A percentile compares a stretch with the other conserved stretches of the same genome.
Evolutionary conservation across 2,888 invertebrate species (phyloP).

Genomic region (Druceiella hillmani): DNA sequence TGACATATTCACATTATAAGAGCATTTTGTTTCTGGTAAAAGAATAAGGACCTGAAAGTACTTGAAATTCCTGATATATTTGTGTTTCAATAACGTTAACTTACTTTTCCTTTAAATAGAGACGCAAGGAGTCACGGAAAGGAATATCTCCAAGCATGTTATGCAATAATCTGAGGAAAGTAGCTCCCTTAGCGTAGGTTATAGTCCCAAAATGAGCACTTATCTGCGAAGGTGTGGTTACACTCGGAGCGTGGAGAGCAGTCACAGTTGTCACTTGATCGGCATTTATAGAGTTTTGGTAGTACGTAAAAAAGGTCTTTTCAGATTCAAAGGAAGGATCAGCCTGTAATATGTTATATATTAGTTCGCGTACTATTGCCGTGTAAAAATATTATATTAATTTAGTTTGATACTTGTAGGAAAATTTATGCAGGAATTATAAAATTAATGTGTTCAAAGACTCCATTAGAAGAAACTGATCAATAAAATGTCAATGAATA

Average conservation of each 20-base stretch:
- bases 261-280: constrained; percentile 49
- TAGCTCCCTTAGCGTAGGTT: constrained; percentile 63
- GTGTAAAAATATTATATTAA: too few relatives aligned
- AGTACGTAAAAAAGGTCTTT: constrained; percentile 63
- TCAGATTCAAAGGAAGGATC: constrained; percentile 36
- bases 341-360: constrained; percentile 35
- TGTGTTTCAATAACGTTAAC: too few relatives aligned
- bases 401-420: too few relatives aligned
- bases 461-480: too few relatives aligned
- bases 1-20: too few relatives aligned
- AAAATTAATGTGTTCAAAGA: too few relatives aligned
- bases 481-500: too few relatives aligned
- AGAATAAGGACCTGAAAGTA: too few relatives aligned
- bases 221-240: constrained; percentile 57
- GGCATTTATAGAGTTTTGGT: constrained; percentile 56
- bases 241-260: constrained; percentile 54
- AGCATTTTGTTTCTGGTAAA: too few relatives aligned
- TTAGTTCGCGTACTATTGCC: too few relatives aligned
- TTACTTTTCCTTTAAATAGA: constrained; percentile 47
- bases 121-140: constrained; percentile 39
- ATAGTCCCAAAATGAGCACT: constrained; percentile 58
- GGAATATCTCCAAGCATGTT: constrained; percentile 51
- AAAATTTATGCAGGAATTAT: too few relatives aligned
- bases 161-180: constrained; percentile 61
- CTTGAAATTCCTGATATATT: too few relatives aligned